phyloP scores from a whole-genome alignment of 2,888 invertebrate genomes.

The Tiliacea aurago region DNA sequence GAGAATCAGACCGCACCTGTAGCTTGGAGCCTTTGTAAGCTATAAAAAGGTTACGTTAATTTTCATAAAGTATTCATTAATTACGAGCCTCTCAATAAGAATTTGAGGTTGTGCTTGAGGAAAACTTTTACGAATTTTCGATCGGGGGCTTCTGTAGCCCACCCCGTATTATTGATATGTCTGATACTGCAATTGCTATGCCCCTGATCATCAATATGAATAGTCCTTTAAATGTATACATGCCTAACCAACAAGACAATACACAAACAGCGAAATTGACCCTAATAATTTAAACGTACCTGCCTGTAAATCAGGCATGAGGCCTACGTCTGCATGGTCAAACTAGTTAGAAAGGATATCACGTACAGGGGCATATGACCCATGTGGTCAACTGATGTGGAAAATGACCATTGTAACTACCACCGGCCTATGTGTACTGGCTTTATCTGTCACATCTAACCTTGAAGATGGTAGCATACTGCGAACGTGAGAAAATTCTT shows the following conservation, averaged over 20 bases:
- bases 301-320: slow-evolving; percentile 28
- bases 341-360: slow-evolving; percentile 65
- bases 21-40: too few species aligned
- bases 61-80: too few species aligned
- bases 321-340: slow-evolving; percentile 51
- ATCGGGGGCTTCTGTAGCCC: too few species aligned
- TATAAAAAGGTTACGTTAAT: too few species aligned
- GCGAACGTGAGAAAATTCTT: slow-evolving; percentile 82
- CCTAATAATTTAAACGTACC: slow-evolving; percentile 37
- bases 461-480: slow-evolving; percentile 78
- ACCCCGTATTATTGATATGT: too few species aligned
- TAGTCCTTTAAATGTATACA: neutral
- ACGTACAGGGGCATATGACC: slow-evolving; percentile 78
- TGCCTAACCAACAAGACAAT: neutral
- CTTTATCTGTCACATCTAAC: slow-evolving; percentile 80
- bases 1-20: too few species aligned
- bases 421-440: slow-evolving; percentile 70
- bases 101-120: too few species aligned
- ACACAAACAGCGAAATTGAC: slow-evolving; percentile 8
- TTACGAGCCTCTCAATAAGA: too few species aligned
- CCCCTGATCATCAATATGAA: neutral
- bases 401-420: slow-evolving; percentile 75
- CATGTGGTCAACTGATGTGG: slow-evolving; percentile 79
- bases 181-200: too few species aligned
- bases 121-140: too few species aligned